Evolutionary conservation across 2,797 vertebrate species (phyloP).

Genomic region (Dallia pectoralis): DNA sequence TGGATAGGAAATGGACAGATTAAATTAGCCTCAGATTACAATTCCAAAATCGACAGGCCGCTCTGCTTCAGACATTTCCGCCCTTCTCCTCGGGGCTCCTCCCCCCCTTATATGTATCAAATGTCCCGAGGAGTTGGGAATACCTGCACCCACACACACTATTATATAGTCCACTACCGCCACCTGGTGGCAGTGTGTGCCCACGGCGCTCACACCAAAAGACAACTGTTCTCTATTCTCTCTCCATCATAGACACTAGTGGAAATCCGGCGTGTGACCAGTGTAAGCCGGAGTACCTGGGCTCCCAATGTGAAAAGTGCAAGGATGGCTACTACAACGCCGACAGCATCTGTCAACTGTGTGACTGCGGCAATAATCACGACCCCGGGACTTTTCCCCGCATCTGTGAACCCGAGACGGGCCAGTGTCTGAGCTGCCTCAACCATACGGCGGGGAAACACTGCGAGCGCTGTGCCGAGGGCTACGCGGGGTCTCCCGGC

Average conservation of each 20-base stretch:
- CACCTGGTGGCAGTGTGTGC: neutral
- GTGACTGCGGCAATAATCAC: constrained; percentile 75
- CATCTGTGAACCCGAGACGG: constrained; percentile 74
- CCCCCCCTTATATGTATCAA: no score
- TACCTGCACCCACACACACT: no score
- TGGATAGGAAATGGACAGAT: no score
- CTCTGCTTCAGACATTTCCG: no score
- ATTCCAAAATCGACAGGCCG: no score
- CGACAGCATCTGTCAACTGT: constrained; percentile 76
- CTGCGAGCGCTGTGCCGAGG: constrained; percentile 75
- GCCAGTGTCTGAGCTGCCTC: constrained; percentile 75
- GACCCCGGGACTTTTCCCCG: constrained; percentile 58
- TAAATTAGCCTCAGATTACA: no score
- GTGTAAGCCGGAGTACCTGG: constrained; percentile 72
- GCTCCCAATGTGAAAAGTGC: constrained; percentile 75
- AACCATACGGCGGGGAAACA: constrained; percentile 74
- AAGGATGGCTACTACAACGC: constrained; percentile 77
- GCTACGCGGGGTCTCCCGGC: constrained; percentile 61
- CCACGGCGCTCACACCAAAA: neutral
- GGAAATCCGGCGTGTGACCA: constrained; percentile 63
- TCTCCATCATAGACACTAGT: constrained; percentile 50
- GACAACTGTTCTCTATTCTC: neutral
- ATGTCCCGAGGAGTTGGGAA: no score
- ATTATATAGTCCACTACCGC: neutral
- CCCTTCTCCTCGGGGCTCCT: no score